Evolutionary conservation across 2,113 vertebrate genomes (phyloP), one percentile per base, ranked within the genome.

Genomic region (Corythaixoides concolor): DNA sequence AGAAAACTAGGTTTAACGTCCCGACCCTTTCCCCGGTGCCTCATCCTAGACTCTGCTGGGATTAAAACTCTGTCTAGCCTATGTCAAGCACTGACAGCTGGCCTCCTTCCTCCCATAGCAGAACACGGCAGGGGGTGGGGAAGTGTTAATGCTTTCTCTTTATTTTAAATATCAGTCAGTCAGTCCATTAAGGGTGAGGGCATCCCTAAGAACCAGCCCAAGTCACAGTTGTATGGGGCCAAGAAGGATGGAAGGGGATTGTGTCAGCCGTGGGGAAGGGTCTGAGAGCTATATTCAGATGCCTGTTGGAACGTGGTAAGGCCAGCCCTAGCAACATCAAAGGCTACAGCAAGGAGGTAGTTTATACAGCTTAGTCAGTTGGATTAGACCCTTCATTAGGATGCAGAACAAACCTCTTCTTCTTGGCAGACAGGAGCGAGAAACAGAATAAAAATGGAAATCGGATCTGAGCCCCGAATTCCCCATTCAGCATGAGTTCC

Each of bases 371-470:
- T 90, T 9, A 94, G 92, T 84, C 95, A 30, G 64, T 86, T 97
- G 96, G 91, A 95, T 85, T 66, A 24, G 28, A 43, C 50, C 60
- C 95, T 94, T 98, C 98, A 98, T 98, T 98, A 97, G 95, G 82
- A 98, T 98, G 97, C 98, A 94, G 70, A 67, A 88, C 63, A 96
- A 92, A 79, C 37, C 39, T 28, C 69, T 64, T 24, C 5, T 88
- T 67, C 56, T 79, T 93, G 89, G 97, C 97, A 98, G 96, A 91
- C 78, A 93, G 81, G 91, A 98, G 92, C 41, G 63, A 93, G 90
- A 93, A 98, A 97, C 95, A 97, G 96, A 97, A 95, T 94, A 92
- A 95, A 97, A 97, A 97, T 97, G 98, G 98, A 97, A 98, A 98
- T 92, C 75, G 52, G 97, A 97, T 97, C 96, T 78, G 94, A 92